Evolutionary conservation across 2,888 invertebrate genomes (phyloP).

Genomic region (Himalopsyche anomala): DNA sequence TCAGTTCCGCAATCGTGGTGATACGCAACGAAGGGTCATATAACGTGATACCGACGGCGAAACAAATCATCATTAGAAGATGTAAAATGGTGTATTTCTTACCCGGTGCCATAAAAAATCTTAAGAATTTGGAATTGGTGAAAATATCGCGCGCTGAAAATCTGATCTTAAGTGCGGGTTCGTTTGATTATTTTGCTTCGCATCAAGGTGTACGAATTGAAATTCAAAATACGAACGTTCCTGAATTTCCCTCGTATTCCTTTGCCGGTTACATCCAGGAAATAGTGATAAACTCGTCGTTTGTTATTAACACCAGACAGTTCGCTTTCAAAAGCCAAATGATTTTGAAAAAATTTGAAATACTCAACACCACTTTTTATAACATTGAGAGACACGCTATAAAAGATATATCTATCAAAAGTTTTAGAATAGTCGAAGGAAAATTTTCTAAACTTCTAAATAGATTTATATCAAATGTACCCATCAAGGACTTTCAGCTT

Average conservation of each 20-base stretch:
- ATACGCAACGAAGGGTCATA: background rate
- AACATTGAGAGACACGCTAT: background rate
- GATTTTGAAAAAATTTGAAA: background rate
- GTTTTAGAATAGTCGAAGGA: background rate
- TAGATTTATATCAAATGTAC: background rate
- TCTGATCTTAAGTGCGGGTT: background rate
- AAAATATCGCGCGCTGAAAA: background rate
- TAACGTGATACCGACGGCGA: background rate
- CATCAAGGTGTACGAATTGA: background rate
- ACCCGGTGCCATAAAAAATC: background rate
- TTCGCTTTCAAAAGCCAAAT: background rate
- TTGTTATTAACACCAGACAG: background rate
- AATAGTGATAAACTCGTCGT: background rate
- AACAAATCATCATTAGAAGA: background rate
- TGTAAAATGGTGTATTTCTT: background rate
- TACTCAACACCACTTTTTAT: background rate
- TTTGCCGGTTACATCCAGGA: background rate
- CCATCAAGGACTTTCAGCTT: background rate
- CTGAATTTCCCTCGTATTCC: background rate
- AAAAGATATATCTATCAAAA: background rate
- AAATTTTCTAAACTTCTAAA: background rate
- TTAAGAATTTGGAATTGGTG: background rate
- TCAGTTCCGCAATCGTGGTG: background rate
- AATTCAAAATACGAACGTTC: background rate
- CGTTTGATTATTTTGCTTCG: background rate